Evolutionary conservation across 2,113 vertebrate genomes (phyloP), one percentile per base, ranked within the genome.

Genomic region (Regulus satrapa): DNA sequence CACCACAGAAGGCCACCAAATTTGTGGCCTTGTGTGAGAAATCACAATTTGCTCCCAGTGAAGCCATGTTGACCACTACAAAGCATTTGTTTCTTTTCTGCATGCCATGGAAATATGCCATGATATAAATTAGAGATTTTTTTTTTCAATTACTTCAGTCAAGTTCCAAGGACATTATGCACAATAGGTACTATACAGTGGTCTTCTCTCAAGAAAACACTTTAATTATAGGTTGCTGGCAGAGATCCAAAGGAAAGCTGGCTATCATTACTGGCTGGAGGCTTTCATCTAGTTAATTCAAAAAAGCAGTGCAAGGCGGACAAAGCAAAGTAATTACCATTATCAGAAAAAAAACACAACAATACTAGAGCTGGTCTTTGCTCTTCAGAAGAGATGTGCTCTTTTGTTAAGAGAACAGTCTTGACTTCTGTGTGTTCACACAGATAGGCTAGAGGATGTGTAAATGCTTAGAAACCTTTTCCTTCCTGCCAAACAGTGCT

Each of bases 201-300:
- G 92, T 74, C 77, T 54, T 96, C 94, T 95, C 92, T 95, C 82
- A 96, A 97, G 95, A 97, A 98, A 98, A 97, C 88, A 95, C 92
- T 97, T 98, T 97, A 97, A 98, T 98, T 97, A 97, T 63, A 87
- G 67, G 64, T 80, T 97, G 55, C 69, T 98, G 97, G 97, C 97
- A 58, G 75, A 61, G n/a, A 79, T 96, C 95, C 97, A 98, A 92
- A 85, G 89, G 72, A 89, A 95, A 95, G 81, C 92, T 88, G 63
- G 73, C 95, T 94, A 94, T 90, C 55, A 51, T 85, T 91, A 85
- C 84, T 75, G 79, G 75, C 74, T 92, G 38, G 48, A 87, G 86
- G 67, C 71, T 97, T 97, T 95, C 89, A 94, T 95, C 73, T 25
- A 45, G 81, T 56, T 88, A 94, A 95, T 91, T 97, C 88, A 90